Percentiles rank a stretch among this genome's conserved stretches.
Conservation (phyloP, 2,113 vertebrate species). For the Trinectes maculatus region DNA sequence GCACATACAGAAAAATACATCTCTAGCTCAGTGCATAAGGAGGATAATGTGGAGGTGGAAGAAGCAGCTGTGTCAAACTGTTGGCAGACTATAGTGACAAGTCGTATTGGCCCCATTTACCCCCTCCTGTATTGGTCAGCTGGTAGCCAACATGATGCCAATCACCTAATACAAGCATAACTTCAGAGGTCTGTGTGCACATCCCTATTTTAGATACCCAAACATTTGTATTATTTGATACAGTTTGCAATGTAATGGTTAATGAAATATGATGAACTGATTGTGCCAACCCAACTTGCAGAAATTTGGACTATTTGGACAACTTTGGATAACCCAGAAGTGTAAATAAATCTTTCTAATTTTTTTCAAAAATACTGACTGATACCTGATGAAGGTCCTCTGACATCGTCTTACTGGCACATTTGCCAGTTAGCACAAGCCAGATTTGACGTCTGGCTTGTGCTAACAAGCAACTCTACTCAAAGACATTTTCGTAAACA, state of each 20-base stretch:
- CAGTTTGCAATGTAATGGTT: not conserved
- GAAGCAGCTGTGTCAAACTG: not conserved
- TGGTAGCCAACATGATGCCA: not conserved
- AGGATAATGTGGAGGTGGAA: not conserved
- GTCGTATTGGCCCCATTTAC: no score
- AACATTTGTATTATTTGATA: no score
- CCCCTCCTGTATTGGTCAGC: not conserved
- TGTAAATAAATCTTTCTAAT: not conserved
- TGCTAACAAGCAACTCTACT: conserved; percentile 40
- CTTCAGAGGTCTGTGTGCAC: no score
- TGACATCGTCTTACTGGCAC: conserved; percentile 4
- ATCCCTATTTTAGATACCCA: no score
- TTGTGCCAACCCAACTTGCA: not conserved
- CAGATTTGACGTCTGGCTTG: conserved; percentile 25
- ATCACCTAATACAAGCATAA: not conserved
- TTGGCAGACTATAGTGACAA: not conserved
- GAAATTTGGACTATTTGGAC: not conserved
- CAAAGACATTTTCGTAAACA: conserved; percentile 48
- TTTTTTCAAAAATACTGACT: conserved; percentile 26
- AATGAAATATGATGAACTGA: not conserved
- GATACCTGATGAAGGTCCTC: conserved; percentile 4
- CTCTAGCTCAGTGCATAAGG: no score
- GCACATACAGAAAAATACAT: no score
- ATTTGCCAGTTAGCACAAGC: no score
- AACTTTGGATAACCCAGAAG: conserved; percentile 5